Evolutionary conservation across 2,888 invertebrate species (phyloP), one percentile per base, ranked within the genome.

Genomic region (Taphrorychus bicolor): DNA sequence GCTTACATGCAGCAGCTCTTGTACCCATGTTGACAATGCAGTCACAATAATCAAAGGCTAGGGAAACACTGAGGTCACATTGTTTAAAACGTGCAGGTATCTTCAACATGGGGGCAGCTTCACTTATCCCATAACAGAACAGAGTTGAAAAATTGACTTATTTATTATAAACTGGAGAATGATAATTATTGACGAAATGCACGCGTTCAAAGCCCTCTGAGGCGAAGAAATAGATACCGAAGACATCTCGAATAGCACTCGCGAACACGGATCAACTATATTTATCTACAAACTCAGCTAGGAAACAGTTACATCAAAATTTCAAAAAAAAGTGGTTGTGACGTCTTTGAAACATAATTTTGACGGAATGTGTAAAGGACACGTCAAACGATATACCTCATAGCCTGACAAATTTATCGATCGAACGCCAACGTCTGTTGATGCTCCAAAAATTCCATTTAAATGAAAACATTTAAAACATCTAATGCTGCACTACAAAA

Each of bases 1-100:
- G 87, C 94, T 93, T 87, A 95, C 95, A 95, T 82, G 94, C 94
- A 82, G 94, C 95, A 82, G 94, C 94, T 86, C 94, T 89, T 76
- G 95, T 95, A 84, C 94, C 95, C 95, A 95, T 95, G 84, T 89
- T 91, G 82, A 83, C 82, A 82, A 82, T 82, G 82, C 82, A 83
- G 82, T 83, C 83, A 82, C 83, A 83, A 82, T 83, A 83, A 82
- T 83, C 82, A 82, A 82, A 83, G 78, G 83, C 82, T 80, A 83
- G 82, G 82, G 83, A 82, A 81, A 82, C 82, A 83, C 82, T 82
- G 80, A 83, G 82, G 81, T 83, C 83, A 82, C 82, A 82, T 83
- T 83, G 83, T 81, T 82, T 83, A 81, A 83, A 82, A 82, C 83
- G 82, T 82, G 82, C 82, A 79, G 83, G 83, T 78, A 83, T 83